Evolutionary conservation across 2,113 vertebrate genomes (phyloP).

Genomic region (Actenoides hombroni): DNA sequence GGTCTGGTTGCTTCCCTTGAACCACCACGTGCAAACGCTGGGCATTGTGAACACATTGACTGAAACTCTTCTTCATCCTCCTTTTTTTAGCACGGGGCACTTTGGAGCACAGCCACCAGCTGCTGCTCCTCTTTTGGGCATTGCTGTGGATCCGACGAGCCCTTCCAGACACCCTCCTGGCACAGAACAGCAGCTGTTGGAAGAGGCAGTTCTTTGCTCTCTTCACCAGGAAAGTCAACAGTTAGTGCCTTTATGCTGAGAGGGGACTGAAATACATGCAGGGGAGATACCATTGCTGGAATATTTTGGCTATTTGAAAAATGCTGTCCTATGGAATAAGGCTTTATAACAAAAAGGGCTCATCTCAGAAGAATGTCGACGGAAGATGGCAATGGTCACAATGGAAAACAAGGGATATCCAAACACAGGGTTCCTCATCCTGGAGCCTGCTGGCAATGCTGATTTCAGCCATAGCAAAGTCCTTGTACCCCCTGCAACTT

Average conservation of each 20-base stretch:
- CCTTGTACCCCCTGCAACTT: background rate
- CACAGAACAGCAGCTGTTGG: background rate
- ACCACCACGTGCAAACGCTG: background rate
- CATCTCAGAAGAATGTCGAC: background rate
- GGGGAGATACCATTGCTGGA: background rate
- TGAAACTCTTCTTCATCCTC: background rate
- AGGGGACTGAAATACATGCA: background rate
- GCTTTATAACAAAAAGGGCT: background rate
- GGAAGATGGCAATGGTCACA: background rate
- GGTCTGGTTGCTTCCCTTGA: background rate
- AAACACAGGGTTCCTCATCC: background rate
- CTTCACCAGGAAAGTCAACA: background rate
- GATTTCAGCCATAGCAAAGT: background rate
- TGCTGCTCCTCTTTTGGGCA: background rate
- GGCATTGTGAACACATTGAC: rapidly evolving
- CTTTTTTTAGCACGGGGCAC: too few relatives aligned
- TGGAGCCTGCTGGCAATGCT: background rate
- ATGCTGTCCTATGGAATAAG: background rate
- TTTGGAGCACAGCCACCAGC: background rate
- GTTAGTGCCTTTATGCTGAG: background rate
- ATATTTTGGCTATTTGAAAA: background rate
- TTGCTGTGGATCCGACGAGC: background rate
- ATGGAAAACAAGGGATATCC: background rate
- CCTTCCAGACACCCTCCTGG: background rate
- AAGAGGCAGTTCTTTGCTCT: background rate